A percentile compares a stretch with the other conserved stretches of the same genome.
Conservation (phyloP, 2,888 invertebrate species). For the Drosophila subquinaria region DNA sequence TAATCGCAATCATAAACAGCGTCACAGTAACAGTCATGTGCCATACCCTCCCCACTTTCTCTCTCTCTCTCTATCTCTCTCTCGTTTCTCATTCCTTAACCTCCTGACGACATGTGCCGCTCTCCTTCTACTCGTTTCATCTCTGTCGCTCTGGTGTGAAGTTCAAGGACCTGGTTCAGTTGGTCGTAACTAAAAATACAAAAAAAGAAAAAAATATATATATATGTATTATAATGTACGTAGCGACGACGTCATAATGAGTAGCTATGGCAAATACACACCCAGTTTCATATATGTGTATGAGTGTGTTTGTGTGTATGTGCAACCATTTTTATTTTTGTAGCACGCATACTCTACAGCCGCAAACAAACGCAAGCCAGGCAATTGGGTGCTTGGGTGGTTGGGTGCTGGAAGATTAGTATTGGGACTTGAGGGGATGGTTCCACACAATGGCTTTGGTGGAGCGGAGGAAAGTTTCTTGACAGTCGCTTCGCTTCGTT, state of each 20-base stretch:
- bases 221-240: conserved; percentile 47
- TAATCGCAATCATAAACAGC: conserved; percentile 17
- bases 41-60: neutral
- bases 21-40: conserved; percentile 14
- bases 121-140: neutral
- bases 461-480: conserved; percentile 34
- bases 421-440: conserved; percentile 27
- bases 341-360: conserved; percentile 60
- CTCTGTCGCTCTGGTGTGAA: conserved; percentile 36
- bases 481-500: conserved; percentile 12
- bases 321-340: conserved; percentile 69
- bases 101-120: neutral
- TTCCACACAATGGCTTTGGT: conserved; percentile 6
- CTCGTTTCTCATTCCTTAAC: neutral
- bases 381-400: neutral
- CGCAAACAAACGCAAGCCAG: conserved; percentile 5
- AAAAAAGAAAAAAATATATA: conserved; percentile 8
- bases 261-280: conserved; percentile 63
- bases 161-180: conserved; percentile 65
- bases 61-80: neutral
- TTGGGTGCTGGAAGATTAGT: conserved; percentile 30
- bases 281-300: conserved; percentile 21
- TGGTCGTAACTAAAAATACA: conserved; percentile 59
- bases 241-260: conserved; percentile 69
- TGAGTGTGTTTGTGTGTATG: conserved; percentile 25